Evolutionary conservation across 2,113 vertebrate genomes (phyloP).

Genomic region (Pogonocichla stellata): DNA sequence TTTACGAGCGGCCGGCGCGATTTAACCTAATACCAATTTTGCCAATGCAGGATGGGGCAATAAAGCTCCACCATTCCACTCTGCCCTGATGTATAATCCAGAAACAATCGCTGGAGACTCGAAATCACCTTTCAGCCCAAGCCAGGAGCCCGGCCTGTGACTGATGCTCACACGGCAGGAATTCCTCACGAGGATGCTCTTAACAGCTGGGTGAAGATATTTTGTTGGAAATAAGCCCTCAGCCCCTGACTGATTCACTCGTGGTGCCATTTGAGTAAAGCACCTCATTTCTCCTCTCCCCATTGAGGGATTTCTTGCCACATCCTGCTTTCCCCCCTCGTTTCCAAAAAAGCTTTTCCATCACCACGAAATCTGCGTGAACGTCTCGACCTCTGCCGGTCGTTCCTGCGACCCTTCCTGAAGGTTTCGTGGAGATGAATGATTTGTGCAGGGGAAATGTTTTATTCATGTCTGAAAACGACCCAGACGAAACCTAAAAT

Average conservation of each 20-base stretch:
- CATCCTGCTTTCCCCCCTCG: neutral
- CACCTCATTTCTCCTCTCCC: neutral
- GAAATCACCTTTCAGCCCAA: neutral
- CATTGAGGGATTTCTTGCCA: neutral
- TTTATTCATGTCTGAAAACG: conserved; percentile 56
- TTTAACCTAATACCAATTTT: neutral
- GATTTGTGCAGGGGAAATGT: conserved; percentile 27
- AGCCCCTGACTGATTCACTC: neutral
- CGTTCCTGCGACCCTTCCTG: conserved; percentile 11
- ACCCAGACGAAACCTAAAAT: conserved; percentile 30
- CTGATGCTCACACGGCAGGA: neutral
- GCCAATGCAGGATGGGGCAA: neutral
- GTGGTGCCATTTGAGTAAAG: neutral
- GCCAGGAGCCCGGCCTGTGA: neutral
- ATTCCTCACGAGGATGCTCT: neutral
- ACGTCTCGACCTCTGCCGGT: conserved; percentile 36
- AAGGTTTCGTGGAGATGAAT: neutral
- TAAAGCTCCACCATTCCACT: neutral
- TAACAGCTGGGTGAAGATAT: neutral
- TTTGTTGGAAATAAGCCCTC: neutral
- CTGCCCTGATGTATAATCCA: neutral
- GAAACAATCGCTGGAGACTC: neutral
- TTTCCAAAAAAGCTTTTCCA: neutral
- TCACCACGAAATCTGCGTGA: neutral
- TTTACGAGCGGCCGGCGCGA: neutral